Evolutionary conservation across 2,888 invertebrate species (phyloP), one percentile per base, ranked within the genome.

Genomic region (Sinopyrophorus schimmeli): DNA sequence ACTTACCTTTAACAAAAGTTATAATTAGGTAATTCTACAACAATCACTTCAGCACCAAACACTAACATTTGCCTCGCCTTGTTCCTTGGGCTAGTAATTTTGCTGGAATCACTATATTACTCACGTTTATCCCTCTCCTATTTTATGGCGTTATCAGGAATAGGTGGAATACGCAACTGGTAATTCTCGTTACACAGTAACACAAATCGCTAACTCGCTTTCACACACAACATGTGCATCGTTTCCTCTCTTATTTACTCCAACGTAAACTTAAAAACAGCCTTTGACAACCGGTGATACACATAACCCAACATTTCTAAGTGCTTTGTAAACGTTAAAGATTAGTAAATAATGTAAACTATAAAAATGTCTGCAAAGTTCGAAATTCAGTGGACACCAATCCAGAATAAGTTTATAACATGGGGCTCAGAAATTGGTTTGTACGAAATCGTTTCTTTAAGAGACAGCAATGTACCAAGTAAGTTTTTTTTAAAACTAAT

Each of bases 371-470:
- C 80, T 43, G 77, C 79, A 34, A 80, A 86, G 72, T 76, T 88
- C 56, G 92, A 94, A 66, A 82, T 93, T 20, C 82, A 87, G 65
- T 95, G 94, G 94, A 90, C 92, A 17, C 92, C 92, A 1, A 81
- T 84, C 42, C 78, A 81, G 57, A 83, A 93, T 64, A 89, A 89
- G 68, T 94, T 94, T 68, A 83, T 94, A 56, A 86, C 92, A 35
- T 93, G 92, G 89, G 91, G 92, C 26, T 86, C 92, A 41, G 92
- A 94, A 67, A 86, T 96, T 67, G 87, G 83, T 71, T 76, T 95
- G 37, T 94, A 93, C 69, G 89, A 92, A 77, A 82, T 89, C 14
- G 77, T 79, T 56, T 76, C 78, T 26, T 72, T 81, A 18, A 80
- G 80, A 69, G 82, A 85, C 59, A 77, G 78, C 30, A 75, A 77